A percentile compares a stretch with the other conserved stretches of the same genome.
Evolutionary conservation across 1,140 invertebrate species (phyloP).

Genomic region (Antheraea mylitta): DNA sequence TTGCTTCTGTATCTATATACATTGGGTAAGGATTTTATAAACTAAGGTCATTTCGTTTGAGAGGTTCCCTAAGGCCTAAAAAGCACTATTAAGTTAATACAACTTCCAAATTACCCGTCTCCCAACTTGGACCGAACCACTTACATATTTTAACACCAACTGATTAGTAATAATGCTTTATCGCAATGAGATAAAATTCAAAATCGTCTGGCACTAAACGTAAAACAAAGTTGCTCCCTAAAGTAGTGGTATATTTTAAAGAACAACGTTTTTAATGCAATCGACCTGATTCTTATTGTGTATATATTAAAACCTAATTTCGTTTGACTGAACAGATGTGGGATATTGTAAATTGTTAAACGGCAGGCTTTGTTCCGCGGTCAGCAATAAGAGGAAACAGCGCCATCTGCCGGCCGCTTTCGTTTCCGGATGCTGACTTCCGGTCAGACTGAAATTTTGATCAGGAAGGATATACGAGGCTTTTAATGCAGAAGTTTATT

Average conservation of each 20-base stretch:
- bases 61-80: not conserved
- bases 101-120: slow-evolving; percentile 1
- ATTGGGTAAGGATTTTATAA: not conserved
- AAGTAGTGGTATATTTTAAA: slow-evolving; percentile 6
- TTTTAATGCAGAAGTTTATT: slow-evolving; percentile 7
- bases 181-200: not conserved
- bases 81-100: not conserved
- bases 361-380: slow-evolving; percentile 36
- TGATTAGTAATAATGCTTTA: not conserved
- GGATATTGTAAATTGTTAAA: not conserved
- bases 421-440: slow-evolving; percentile 47
- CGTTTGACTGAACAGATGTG: not conserved
- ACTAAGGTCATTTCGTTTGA: not conserved
- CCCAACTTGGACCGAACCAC: not conserved
- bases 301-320: not conserved
- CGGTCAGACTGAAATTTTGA: slow-evolving; percentile 56
- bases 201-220: not conserved
- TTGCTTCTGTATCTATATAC: not conserved
- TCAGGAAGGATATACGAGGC: slow-evolving; percentile 26
- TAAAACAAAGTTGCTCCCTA: slow-evolving; percentile 1
- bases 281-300: not conserved
- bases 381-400: slow-evolving; percentile 66
- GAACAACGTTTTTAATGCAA: not conserved
- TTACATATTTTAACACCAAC: slow-evolving; percentile 6
- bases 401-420: slow-evolving; percentile 58